Base-by-base conservation (phyloP, 1,140 invertebrate species). In the Gryon sp. region DNA sequence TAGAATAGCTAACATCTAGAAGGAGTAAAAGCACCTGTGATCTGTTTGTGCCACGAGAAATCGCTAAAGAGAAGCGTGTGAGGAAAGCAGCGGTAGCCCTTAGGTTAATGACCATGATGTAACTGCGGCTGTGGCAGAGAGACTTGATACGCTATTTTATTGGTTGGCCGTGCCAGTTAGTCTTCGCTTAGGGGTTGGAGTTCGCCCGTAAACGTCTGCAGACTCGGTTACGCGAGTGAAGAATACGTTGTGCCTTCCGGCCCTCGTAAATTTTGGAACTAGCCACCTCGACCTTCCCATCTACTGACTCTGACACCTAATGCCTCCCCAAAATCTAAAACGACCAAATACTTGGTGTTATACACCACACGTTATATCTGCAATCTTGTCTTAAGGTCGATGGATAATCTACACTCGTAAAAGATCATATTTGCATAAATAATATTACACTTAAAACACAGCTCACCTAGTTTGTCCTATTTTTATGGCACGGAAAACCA, bases 131-230 rank as follows among this genome's bases (percentile, higher is more conserved):
- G 70, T 52, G 57, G 75, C 46, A 52, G 41, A 73, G 57, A 70
- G 73, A 72, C 78, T 84, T 84, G 81, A 84, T 83, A 80, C 75
- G 76, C 76, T 81, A 79, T 83, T 84, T 84, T 84, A 84, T 83
- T 82, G 79, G 78, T 78, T 40, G 60, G 77, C 79, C 73, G 78
- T 81, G 78, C 79, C 80, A 83, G 83, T 84, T 84, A 84, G 81
- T 84, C 81, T 84, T 83, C 79, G 79, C 80, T 83, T 80, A 82
- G 77, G 77, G 83, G 82, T 80, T 74, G 82, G 81, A 84, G 80
- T 83, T 82, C 78, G 83, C 79, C 70, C 82, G 81, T 84, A 84
- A 84, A 80, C 76, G 82, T 84, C 81, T 82, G 46, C 72, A 69
- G 66, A 76, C 77, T 62, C 46, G 74, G 59, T 76, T 76, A 72